Percentiles rank a stretch among this genome's conserved stretches.
Evolutionary conservation across 2,888 invertebrate species (phyloP).

Genomic region (Eristalinus aeneus): DNA sequence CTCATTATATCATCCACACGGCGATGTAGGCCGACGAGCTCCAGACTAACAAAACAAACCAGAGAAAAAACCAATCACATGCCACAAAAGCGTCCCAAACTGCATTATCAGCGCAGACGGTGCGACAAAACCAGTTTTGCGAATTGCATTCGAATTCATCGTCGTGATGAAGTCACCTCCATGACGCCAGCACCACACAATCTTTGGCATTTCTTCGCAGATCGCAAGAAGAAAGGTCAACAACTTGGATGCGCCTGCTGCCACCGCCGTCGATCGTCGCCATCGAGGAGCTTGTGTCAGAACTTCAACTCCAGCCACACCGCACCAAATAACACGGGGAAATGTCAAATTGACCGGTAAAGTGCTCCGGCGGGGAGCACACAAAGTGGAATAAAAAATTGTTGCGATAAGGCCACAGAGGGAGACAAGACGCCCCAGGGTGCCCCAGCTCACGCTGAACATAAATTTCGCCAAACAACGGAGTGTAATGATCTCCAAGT

Average conservation of each 20-base stretch:
- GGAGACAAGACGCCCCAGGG: conserved; percentile 13
- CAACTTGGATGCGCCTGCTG: conserved; percentile 24
- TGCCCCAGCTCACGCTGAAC: not conserved
- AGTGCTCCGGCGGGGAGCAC: conserved; percentile 11
- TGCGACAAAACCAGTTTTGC: no score
- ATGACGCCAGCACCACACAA: no score
- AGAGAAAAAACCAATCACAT: no score
- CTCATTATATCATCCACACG: no score
- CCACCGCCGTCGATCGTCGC: not conserved
- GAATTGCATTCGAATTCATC: no score
- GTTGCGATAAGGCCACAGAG: not conserved
- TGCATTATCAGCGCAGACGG: no score
- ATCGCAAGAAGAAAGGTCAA: conserved; percentile 40
- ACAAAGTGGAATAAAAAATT: not conserved
- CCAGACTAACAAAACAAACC: no score
- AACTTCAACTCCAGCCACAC: not conserved
- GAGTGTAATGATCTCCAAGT: conserved; percentile 58
- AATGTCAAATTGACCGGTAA: conserved; percentile 54
- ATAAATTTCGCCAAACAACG: conserved; percentile 25
- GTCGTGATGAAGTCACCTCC: no score
- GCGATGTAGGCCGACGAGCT: no score
- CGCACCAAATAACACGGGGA: conserved; percentile 13
- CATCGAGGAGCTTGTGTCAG: conserved; percentile 21
- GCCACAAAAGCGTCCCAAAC: no score
- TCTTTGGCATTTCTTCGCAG: no score